A percentile compares a stretch with the other conserved stretches of the same genome.
These are phyloP conservation scores for Brevimyrus niger DNA, from an alignment of 2,113 vertebrate species.

Conservation along the genomic window DNA sequence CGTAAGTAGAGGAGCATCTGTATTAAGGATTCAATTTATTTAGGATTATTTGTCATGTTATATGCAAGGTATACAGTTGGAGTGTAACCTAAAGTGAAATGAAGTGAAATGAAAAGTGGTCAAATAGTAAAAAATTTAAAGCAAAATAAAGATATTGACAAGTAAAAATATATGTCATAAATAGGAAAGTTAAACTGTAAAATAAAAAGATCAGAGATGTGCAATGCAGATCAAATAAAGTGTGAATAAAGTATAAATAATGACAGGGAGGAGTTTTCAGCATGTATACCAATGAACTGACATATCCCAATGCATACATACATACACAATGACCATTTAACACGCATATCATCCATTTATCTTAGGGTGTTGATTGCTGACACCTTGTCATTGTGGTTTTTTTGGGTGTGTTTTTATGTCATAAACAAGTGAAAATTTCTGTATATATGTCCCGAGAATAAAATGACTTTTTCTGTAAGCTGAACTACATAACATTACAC, in stretches of 20 bases:
- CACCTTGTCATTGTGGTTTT: neutral
- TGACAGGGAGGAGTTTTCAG: neutral
- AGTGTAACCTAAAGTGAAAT: neutral
- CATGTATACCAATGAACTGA: neutral
- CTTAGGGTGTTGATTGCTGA: neutral
- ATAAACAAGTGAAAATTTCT: neutral
- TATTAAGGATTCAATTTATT: neutral
- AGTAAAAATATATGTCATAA: neutral
- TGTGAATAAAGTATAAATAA: neutral
- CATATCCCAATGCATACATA: neutral
- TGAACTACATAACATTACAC: neutral
- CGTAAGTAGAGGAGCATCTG: too few species aligned
- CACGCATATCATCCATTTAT: neutral
- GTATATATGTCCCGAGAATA: neutral
- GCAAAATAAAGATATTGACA: neutral
- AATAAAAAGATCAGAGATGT: neutral
- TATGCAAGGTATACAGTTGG: neutral
- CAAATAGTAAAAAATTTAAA: neutral
- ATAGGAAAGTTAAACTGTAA: neutral
- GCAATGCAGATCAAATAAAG: neutral
- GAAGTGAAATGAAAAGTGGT: neutral
- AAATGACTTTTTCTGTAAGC: neutral
- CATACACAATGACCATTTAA: neutral
- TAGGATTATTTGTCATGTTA: neutral
- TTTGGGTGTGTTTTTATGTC: neutral